These are phyloP conservation scores for Prosapia bicincta DNA, from an alignment of 2,888 invertebrate genomes.

Conservation along the genomic window DNA sequence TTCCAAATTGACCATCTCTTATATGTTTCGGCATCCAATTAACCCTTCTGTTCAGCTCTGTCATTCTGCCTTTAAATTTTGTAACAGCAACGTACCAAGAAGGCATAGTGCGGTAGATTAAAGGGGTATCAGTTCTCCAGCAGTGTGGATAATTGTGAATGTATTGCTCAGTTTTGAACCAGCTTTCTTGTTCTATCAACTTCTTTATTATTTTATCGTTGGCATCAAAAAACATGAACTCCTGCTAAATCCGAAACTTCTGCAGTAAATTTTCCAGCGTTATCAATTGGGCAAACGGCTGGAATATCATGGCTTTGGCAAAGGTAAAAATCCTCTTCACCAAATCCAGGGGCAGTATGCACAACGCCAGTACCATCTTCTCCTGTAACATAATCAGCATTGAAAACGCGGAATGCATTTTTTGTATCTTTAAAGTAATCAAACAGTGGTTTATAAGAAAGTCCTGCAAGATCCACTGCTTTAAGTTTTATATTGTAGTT, in stretches of 20 bases:
- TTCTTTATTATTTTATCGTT: background rate
- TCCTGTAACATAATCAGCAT: slow-evolving; percentile 1
- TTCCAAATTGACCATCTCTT: slow-evolving; percentile 22
- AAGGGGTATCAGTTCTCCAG: slow-evolving; percentile 25
- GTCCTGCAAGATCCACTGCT: slow-evolving; percentile 4
- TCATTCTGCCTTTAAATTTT: slow-evolving; percentile 16
- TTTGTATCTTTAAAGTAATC: no score
- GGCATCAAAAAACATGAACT: slow-evolving; percentile 15
- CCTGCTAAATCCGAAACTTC: slow-evolving; percentile 7
- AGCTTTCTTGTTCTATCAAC: background rate
- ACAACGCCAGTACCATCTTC: slow-evolving; percentile 18
- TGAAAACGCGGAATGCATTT: slow-evolving; percentile 4
- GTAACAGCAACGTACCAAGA: slow-evolving; percentile 27
- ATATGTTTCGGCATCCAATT: slow-evolving; percentile 24
- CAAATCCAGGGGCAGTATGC: slow-evolving; percentile 18
- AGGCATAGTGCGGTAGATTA: slow-evolving; percentile 23
- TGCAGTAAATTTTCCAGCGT: slow-evolving; percentile 1
- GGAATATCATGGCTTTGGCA: background rate
- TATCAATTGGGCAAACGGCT: slow-evolving; percentile 1
- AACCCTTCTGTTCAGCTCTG: slow-evolving; percentile 15
- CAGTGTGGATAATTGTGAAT: slow-evolving; percentile 21
- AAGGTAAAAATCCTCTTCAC: slow-evolving; percentile 13
- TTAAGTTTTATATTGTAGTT: slow-evolving; percentile 3
- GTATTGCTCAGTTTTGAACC: slow-evolving; percentile 2
- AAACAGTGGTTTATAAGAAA: slow-evolving; percentile 13